Base-by-base conservation (phyloP, 2,888 invertebrate genomes). In the Andrena hattorfiana region DNA sequence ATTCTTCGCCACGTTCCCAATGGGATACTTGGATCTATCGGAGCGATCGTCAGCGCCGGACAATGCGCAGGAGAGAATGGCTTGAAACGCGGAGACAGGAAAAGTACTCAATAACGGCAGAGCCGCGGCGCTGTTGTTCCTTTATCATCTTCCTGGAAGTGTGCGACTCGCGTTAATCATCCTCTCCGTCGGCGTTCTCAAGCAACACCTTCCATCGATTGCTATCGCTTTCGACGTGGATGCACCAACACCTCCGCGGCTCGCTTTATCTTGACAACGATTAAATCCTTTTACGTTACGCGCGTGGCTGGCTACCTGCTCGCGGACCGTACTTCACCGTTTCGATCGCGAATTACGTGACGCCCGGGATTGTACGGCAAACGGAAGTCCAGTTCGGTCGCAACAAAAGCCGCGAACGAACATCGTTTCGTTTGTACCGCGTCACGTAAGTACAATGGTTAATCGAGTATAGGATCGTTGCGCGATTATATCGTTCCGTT, bases 161-260 rank as follows among this genome's bases (percentile, higher is more conserved):
- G 54, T 62, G 32, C 71, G 76, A 81, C 49, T 35, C 48, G 60
- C 60, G 72, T 83, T 81, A 77, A 81, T 81, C 73, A 77, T 81
- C 77, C 81, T 66, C 48, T 32, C 23, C 28, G 48, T 51, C 48
- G 20, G 23, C 48, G 30, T 23, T 72, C 69, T 83, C 69, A 49
- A 68, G 60, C 64, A 81, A 77, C 69, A 60, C 69, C 30, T 68
- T 76, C 23, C 69, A 59, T 73, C 28, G 83, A 81, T 83, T 26
- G 68, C 54, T 77, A 83, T 81, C 81, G 56, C 20, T 32, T 23
- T 76, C 72, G 59, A 71, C 23, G 63, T 79, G 69, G 74, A 81
- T 81, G 66, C 67, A 51, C 66, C 66, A 42, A 71, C 71, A 62
- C 66, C 62, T 67, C 35, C 30, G 28, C 4, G 78, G 60, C 16